Percentiles rank a stretch among this genome's conserved stretches.
phyloP scores from a whole-genome alignment of 2,113 vertebrate genomes.

The Larimichthys polyactis region DNA sequence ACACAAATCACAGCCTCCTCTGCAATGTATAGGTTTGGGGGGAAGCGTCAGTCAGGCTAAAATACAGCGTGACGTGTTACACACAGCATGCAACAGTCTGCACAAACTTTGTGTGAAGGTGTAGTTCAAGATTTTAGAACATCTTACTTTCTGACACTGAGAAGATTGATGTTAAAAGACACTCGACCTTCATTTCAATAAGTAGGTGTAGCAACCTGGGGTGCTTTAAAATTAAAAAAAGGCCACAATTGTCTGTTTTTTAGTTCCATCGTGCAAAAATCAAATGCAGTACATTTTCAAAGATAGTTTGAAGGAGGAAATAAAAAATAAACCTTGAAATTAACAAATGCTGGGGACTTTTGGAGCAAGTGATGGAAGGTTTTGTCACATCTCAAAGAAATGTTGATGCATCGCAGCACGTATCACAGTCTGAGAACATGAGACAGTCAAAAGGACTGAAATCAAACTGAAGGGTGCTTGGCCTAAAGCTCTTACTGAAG shows the following conservation, averaged over 20 bases:
- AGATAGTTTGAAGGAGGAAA: not conserved
- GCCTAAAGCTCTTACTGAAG: too few relatives aligned
- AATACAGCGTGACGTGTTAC: constrained; percentile 6
- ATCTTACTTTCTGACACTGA: too few relatives aligned
- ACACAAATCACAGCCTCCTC: constrained; percentile 52
- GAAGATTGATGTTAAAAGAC: too few relatives aligned
- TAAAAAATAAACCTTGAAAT: not conserved
- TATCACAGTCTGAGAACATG: not conserved
- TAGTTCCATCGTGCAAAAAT: not conserved
- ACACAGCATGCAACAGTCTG: constrained; percentile 6
- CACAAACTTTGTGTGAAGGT: not conserved
- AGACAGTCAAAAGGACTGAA: not conserved
- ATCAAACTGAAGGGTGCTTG: not conserved
- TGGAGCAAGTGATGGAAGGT: too few relatives aligned
- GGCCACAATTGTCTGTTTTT: not conserved
- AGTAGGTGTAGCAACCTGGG: not conserved
- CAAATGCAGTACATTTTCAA: not conserved
- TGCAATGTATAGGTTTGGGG: constrained; percentile 9
- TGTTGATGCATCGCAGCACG: not conserved
- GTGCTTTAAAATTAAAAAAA: not conserved
- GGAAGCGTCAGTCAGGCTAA: not conserved
- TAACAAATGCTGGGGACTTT: not conserved
- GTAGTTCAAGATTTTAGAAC: not conserved
- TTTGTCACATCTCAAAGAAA: too few relatives aligned
- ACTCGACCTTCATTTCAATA: not conserved